A percentile compares a stretch with the other conserved stretches of the same genome.
Conservation (phyloP, 2,888 invertebrate species). For the Dryadula phaetusa region DNA sequence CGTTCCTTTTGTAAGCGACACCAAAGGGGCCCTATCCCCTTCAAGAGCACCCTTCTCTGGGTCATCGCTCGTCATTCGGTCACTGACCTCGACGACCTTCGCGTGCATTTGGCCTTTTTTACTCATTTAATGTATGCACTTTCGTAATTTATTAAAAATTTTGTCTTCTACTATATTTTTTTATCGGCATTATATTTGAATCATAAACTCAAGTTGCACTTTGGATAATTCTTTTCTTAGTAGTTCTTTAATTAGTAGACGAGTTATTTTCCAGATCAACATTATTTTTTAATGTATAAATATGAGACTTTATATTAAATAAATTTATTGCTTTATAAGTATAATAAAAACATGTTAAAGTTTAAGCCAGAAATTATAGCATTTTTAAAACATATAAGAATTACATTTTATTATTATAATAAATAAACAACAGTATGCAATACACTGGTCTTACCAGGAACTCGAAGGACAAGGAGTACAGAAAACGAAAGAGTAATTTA, state of each 20-base stretch:
- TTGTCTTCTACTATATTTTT: not conserved
- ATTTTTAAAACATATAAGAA: not conserved
- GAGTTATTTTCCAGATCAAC: too few relatives aligned
- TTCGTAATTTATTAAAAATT: not conserved
- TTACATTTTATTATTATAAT: not conserved
- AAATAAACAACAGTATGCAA: constrained; percentile 24
- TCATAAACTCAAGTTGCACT: too few relatives aligned
- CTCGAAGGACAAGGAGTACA: constrained; percentile 75
- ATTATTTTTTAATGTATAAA: too few relatives aligned
- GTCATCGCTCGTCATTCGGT: constrained; percentile 75
- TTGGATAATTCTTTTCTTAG: too few relatives aligned
- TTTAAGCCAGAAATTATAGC: not conserved
- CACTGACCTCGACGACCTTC: constrained; percentile 53
- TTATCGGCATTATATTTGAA: too few relatives aligned
- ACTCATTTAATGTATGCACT: not conserved
- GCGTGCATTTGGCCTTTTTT: constrained; percentile 35
- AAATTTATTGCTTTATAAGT: too few relatives aligned
- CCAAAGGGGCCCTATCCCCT: constrained; percentile 84
- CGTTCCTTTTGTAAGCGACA: constrained; percentile 80
- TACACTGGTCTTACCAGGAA: constrained; percentile 73
- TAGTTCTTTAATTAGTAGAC: too few relatives aligned
- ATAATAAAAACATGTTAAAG: not conserved
- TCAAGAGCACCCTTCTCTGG: constrained; percentile 81
- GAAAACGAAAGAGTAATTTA: constrained; percentile 60
- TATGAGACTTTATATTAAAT: too few relatives aligned